These are phyloP conservation scores for Cynaeus angustus DNA, from an alignment of 2,888 invertebrate genomes.

Conservation along the genomic window DNA sequence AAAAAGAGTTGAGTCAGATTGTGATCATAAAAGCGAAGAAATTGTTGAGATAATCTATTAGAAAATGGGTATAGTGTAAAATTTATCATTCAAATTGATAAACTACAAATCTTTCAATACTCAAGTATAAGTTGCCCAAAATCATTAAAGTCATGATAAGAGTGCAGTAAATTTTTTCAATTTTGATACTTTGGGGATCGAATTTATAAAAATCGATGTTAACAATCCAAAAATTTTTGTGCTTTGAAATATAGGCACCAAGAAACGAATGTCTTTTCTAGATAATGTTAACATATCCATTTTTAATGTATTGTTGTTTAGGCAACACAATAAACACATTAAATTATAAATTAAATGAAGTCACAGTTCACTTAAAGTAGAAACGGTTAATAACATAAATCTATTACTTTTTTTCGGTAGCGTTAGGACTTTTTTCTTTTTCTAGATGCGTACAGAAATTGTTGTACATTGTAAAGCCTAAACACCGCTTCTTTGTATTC, in stretches of 20 bases:
- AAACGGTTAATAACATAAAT: too few relatives aligned
- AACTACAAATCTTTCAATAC: neutral
- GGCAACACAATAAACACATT: too few relatives aligned
- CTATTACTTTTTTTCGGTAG: constrained; percentile 19
- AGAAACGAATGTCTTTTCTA: too few relatives aligned
- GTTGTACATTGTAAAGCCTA: constrained; percentile 34
- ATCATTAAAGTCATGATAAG: neutral
- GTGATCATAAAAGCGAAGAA: neutral
- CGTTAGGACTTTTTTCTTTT: constrained; percentile 26
- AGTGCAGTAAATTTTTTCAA: neutral
- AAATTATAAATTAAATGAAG: too few relatives aligned
- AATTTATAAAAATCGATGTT: too few relatives aligned
- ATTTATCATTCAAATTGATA: neutral
- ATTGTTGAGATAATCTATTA: neutral
- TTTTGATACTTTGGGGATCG: too few relatives aligned
- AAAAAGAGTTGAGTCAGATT: neutral
- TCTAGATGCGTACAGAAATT: constrained; percentile 29
- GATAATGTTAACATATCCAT: too few relatives aligned
- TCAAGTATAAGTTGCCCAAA: neutral
- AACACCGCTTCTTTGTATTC: neutral
- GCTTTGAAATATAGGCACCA: too few relatives aligned
- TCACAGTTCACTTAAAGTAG: too few relatives aligned
- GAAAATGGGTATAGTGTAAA: neutral
- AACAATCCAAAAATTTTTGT: too few relatives aligned
- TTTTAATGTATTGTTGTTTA: too few relatives aligned